These are phyloP conservation scores for Anagyrus pseudococci DNA, from an alignment of 2,888 invertebrate genomes.

Conservation along the genomic window DNA sequence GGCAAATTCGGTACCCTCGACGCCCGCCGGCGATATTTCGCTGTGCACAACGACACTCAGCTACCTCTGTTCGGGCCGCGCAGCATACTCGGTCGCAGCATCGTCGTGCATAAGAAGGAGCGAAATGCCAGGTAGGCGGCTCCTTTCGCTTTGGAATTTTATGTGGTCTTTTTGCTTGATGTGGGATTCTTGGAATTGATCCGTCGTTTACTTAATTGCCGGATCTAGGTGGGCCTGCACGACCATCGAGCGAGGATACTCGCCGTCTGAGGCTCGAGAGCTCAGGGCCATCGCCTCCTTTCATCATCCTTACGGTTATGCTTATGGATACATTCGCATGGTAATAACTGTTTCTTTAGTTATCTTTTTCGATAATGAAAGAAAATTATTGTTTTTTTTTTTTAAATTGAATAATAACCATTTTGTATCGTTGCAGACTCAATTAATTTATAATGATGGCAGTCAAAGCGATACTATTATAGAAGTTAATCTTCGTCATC, in stretches of 20 bases:
- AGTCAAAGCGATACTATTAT: constrained; percentile 88
- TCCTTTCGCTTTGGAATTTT: neutral
- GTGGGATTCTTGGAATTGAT: neutral
- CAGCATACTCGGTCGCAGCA: constrained; percentile 84
- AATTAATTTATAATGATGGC: constrained; percentile 85
- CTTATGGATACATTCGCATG: constrained; percentile 86
- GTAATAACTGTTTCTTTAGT: constrained; percentile 55
- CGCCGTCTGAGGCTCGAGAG: constrained; percentile 86
- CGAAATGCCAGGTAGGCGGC: constrained; percentile 54
- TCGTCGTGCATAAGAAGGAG: constrained; percentile 80
- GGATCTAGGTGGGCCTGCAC: constrained; percentile 80
- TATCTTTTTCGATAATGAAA: neutral
- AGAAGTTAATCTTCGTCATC: constrained; percentile 88
- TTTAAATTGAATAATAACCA: neutral
- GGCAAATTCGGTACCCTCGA: constrained; percentile 84
- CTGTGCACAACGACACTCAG: constrained; percentile 79
- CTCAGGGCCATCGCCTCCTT: constrained; percentile 88
- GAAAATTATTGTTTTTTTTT: constrained; percentile 6
- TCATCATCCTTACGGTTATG: constrained; percentile 86
- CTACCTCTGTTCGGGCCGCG: constrained; percentile 81
- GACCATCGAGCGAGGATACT: constrained; percentile 84
- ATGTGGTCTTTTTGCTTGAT: too few relatives aligned
- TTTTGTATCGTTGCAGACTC: constrained; percentile 66
- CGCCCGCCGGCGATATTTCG: constrained; percentile 67
- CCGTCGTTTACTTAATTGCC: neutral